A percentile compares a stretch with the other conserved stretches of the same genome.
These are phyloP conservation scores for Sorex fumeus DNA, from an alignment of 2,113 vertebrate genomes.

Conservation along the genomic window DNA sequence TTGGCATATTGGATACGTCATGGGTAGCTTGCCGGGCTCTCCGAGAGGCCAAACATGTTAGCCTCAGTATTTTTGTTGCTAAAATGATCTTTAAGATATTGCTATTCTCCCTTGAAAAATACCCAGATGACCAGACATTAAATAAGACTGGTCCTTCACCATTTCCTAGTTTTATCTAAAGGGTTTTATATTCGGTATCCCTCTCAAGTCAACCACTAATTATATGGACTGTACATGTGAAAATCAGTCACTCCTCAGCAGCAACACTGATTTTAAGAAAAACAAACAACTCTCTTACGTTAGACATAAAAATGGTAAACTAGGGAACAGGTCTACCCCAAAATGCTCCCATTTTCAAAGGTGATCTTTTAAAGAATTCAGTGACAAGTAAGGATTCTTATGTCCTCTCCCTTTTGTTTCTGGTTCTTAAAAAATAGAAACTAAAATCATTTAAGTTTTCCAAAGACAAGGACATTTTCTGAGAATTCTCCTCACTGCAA, in stretches of 20 bases:
- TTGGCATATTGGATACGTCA: no score
- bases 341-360: background rate
- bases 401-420: background rate
- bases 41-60: constrained; percentile 7
- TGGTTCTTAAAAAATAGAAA: constrained; percentile 9
- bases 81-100: constrained; percentile 21
- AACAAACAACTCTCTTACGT: background rate
- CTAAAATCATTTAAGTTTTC: background rate
- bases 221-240: background rate
- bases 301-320: background rate
- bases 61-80: background rate
- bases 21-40: no score
- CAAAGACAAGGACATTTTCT: constrained; percentile 20
- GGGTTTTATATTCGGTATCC: background rate
- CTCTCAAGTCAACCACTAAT: background rate
- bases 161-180: constrained; percentile 27
- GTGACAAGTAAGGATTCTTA: constrained; percentile 30
- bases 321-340: background rate
- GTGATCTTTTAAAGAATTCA: background rate
- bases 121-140: background rate
- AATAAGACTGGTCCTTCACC: background rate
- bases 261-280: background rate
- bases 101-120: constrained; percentile 36
- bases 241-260: background rate
- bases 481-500: constrained; percentile 21